phyloP scores from a whole-genome alignment of 2,797 vertebrate species.

The Podargus strigoides region DNA sequence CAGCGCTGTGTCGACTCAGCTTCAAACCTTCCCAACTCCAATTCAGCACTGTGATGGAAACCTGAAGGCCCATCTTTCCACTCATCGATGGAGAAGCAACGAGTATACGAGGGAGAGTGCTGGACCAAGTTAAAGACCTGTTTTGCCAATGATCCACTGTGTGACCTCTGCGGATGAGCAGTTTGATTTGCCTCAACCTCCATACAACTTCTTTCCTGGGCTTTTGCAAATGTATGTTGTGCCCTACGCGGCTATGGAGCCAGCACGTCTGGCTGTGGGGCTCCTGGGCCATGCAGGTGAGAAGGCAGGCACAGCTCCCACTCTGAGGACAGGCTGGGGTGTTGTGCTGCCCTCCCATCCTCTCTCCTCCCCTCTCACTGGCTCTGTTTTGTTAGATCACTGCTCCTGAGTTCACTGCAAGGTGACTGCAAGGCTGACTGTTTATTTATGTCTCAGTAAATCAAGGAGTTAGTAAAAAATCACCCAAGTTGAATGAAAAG shows the following conservation, averaged over 20 bases:
- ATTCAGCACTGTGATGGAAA: neutral
- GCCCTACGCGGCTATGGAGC: neutral
- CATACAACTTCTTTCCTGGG: neutral
- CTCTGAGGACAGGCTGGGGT: neutral
- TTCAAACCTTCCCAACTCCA: neutral
- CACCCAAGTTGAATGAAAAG: neutral
- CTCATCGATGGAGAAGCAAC: neutral
- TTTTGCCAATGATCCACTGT: neutral
- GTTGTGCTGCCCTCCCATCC: neutral
- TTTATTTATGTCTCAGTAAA: neutral
- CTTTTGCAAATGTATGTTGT: neutral
- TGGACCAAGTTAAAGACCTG: neutral
- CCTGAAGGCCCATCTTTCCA: neutral
- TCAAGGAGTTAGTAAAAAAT: neutral
- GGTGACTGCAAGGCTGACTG: neutral
- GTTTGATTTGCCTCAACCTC: neutral
- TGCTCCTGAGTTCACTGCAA: neutral
- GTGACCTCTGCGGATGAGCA: fast-evolving
- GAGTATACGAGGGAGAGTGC: neutral
- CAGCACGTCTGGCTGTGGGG: neutral
- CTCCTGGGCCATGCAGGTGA: neutral
- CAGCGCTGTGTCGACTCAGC: neutral
- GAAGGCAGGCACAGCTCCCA: neutral
- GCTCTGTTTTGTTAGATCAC: neutral
- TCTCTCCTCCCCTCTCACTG: neutral